A percentile compares a stretch with the other conserved stretches of the same genome.
These are phyloP conservation scores for Xylota sylvarum DNA, from an alignment of 2,888 invertebrate species.

Conservation along the genomic window DNA sequence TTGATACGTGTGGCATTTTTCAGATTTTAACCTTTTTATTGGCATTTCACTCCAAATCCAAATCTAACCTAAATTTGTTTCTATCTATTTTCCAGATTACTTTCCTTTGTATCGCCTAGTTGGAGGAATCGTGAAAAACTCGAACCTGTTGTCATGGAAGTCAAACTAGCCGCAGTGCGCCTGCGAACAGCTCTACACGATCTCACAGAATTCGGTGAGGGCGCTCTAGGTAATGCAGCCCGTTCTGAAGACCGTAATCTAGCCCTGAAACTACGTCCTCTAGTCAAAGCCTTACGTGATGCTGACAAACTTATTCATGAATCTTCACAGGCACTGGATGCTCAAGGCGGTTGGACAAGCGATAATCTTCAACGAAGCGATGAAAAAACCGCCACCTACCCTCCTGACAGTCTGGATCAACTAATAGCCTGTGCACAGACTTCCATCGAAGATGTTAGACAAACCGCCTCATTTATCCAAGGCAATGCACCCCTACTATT, in stretches of 20 bases:
- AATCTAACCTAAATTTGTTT: constrained; percentile 4
- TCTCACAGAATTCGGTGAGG: constrained; percentile 94
- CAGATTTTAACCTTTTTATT: no score
- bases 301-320: constrained; percentile 92
- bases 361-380: constrained; percentile 87
- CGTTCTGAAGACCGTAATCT: constrained; percentile 92
- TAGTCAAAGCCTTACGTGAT: constrained; percentile 92
- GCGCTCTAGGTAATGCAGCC: constrained; percentile 94
- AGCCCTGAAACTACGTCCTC: constrained; percentile 90
- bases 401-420: constrained; percentile 94
- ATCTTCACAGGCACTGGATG: constrained; percentile 90
- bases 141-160: constrained; percentile 92
- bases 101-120: constrained; percentile 91
- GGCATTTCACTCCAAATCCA: background rate
- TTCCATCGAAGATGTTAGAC: constrained; percentile 94
- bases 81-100: constrained; percentile 83
- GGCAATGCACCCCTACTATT: constrained; percentile 92
- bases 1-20: no score
- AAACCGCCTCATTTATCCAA: constrained; percentile 95
- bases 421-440: constrained; percentile 94
- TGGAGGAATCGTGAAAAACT: constrained; percentile 94
- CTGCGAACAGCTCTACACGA: constrained; percentile 93
- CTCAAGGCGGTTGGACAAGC: constrained; percentile 92
- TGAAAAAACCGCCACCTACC: constrained; percentile 83
- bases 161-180: constrained; percentile 92